Base-by-base conservation (phyloP, 2,113 vertebrate species). In the Sialia sialis region DNA sequence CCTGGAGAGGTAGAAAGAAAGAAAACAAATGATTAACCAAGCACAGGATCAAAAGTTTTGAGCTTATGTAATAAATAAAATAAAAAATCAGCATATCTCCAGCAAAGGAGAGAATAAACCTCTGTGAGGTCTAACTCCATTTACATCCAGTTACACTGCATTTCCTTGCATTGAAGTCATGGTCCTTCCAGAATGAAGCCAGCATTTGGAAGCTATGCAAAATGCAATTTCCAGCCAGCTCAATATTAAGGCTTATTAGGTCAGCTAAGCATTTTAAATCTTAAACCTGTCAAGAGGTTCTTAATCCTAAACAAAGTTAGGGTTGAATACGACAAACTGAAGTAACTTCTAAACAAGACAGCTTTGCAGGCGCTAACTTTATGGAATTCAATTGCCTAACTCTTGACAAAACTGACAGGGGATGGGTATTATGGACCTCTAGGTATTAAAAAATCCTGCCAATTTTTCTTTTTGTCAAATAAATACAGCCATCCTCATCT, bases 1-100 rank as follows among this genome's bases (percentile, higher is more conserved):
- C 87, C 99, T 99, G 94, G 70, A 91, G 51, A 19, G 46, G 38
- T 21, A 8, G 38, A 95, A 94, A 3, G 29, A 92, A 92, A 93
- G 68, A 95, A 63, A 55, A 69, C 46, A 85, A 46, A 58, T 56
- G 1, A 95, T 87, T 92, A 94, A 58, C 16, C 27, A 94, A 70
- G 32, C 6, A 30, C 48, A 80, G 41, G 29, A 79, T 32, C 43
- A 87, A 93, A 94, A 64, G 13, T 3, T 27, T 66, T 76, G 29
- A 79, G 43, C 9, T 55, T 13, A 87, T 1, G 1, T n/a, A 18
- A 34, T 43, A 90, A 89, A 66, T 9, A 54, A 56, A 89, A 44
- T 27, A 72, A 49, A 20, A 16, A 78, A 27, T 16, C 43, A 49
- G 13, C 55, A 11, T 72, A n/a, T 73, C 29, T 66, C 25, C 62